These are phyloP conservation scores for Drosophila repleta DNA, from an alignment of 1,140 invertebrate species.

Conservation along the genomic window DNA sequence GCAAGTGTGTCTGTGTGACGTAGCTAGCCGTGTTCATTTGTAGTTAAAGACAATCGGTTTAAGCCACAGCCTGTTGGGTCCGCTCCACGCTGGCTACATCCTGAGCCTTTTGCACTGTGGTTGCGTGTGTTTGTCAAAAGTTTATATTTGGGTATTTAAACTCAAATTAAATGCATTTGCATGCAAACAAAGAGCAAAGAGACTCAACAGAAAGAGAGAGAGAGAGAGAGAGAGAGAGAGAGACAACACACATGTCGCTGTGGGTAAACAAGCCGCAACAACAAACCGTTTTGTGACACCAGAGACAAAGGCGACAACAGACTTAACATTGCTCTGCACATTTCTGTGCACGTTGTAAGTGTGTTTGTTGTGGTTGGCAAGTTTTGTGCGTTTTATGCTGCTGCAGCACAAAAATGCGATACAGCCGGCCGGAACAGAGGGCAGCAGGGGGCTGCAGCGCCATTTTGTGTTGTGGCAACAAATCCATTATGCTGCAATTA, in stretches of 20 bases:
- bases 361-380: slow-evolving; percentile 15
- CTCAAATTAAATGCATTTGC: slow-evolving; percentile 81
- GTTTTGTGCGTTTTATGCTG: slow-evolving; percentile 18
- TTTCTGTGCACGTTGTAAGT: not conserved
- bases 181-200: slow-evolving; percentile 69
- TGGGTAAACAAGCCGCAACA: slow-evolving; percentile 51
- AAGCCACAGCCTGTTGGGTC: slow-evolving; percentile 30
- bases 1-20: slow-evolving; percentile 6
- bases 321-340: slow-evolving; percentile 46
- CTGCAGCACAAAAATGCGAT: slow-evolving; percentile 52
- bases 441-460: not conserved
- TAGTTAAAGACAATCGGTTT: slow-evolving; percentile 52
- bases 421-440: slow-evolving; percentile 1
- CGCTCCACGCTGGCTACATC: not conserved
- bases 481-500: slow-evolving; percentile 83
- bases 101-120: slow-evolving; percentile 37
- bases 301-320: slow-evolving; percentile 57
- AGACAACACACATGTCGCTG: slow-evolving; percentile 22
- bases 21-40: slow-evolving; percentile 6
- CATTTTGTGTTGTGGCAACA: slow-evolving; percentile 61
- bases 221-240: not conserved
- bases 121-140: slow-evolving; percentile 75
- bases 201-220: slow-evolving; percentile 9
- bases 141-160: slow-evolving; percentile 83
- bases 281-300: slow-evolving; percentile 74